A percentile compares a stretch with the other conserved stretches of the same genome.
phyloP scores from a whole-genome alignment of 1,140 invertebrate genomes.

The Andricus grossulariae region DNA sequence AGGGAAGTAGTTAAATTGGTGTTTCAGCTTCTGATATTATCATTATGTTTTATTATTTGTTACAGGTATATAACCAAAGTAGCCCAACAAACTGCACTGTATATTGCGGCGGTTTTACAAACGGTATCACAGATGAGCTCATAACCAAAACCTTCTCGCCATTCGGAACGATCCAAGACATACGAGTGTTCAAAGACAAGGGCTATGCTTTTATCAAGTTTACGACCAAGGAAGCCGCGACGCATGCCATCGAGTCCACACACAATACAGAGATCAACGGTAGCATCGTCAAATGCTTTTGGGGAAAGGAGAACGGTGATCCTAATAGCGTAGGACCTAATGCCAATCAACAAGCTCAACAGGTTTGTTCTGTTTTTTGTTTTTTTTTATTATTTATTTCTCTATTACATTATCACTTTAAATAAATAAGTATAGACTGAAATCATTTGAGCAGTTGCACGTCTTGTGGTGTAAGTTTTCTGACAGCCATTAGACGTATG shows the following conservation, averaged over 20 bases:
- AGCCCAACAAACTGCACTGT: conserved; percentile 99
- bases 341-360: conserved; percentile 77
- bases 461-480: too few species aligned
- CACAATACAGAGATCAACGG: conserved; percentile 98
- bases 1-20: too few species aligned
- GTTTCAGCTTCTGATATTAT: too few species aligned
- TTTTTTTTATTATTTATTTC: not conserved
- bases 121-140: conserved; percentile 94
- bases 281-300: conserved; percentile 98
- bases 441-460: too few species aligned
- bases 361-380: conserved; percentile 59
- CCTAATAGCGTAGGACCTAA: conserved; percentile 80
- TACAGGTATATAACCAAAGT: conserved; percentile 94
- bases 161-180: conserved; percentile 97
- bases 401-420: not conserved
- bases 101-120: conserved; percentile 97
- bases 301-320: conserved; percentile 96
- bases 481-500: too few species aligned
- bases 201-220: conserved; percentile 99
- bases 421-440: not conserved
- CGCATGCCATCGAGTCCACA: conserved; percentile 96
- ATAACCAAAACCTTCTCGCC: conserved; percentile 96
- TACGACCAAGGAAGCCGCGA: conserved; percentile 96
- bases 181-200: conserved; percentile 99
- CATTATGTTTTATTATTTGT: conserved; percentile 34